phyloP scores from a whole-genome alignment of 2,888 invertebrate genomes.

The Tanypteryx hageni region DNA sequence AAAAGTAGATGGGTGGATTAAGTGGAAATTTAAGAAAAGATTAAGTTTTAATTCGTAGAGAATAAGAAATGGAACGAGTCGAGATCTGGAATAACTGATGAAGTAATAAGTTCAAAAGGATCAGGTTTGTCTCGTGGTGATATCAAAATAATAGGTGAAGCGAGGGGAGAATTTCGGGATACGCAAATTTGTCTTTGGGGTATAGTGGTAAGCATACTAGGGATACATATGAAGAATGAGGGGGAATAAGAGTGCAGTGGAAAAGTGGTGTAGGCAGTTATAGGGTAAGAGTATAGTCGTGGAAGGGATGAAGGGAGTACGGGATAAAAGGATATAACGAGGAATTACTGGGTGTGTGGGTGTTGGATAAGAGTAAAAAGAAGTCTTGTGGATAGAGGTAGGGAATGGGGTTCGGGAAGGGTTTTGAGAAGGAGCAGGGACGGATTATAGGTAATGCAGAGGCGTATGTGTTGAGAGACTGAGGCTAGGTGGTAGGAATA shows the following conservation, averaged over 20 bases:
- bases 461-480: constrained; percentile 13
- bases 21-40: too few species aligned
- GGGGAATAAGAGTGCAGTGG: neutral
- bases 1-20: too few species aligned
- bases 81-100: neutral
- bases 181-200: neutral
- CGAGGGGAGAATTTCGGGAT: neutral
- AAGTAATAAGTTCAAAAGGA: neutral
- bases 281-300: neutral
- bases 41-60: too few species aligned
- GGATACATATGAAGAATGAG: neutral
- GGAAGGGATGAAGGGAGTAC: neutral
- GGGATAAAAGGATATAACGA: neutral
- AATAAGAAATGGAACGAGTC: neutral
- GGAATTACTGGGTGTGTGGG: neutral
- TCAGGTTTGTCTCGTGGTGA: neutral
- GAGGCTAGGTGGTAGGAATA: constrained; percentile 3
- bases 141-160: neutral
- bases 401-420: too few species aligned
- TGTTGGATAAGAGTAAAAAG: neutral
- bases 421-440: neutral
- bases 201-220: neutral
- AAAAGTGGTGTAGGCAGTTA: neutral
- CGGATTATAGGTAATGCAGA: neutral
- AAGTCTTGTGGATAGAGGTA: neutral